These are phyloP conservation scores for Pteropus rufus DNA, from an alignment of 2,797 vertebrate species.

Conservation along the genomic window DNA sequence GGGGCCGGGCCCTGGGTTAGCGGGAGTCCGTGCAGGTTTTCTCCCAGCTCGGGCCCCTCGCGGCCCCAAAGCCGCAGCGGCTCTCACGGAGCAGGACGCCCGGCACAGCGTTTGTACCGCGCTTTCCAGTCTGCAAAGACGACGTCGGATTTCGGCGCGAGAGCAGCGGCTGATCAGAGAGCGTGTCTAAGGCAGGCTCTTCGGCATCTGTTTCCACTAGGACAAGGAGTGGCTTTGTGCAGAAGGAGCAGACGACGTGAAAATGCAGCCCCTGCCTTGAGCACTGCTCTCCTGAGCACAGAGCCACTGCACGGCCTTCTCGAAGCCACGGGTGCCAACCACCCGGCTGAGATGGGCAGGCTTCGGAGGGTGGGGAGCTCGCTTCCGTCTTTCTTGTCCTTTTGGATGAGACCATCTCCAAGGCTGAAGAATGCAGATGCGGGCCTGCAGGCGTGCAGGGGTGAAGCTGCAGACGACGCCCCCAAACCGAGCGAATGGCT, in stretches of 20 bases:
- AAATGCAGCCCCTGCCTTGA: neutral
- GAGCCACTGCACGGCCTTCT: neutral
- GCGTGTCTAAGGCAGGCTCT: slow-evolving; percentile 28
- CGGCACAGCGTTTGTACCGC: neutral
- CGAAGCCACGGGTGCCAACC: fast-evolving
- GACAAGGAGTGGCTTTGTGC: neutral
- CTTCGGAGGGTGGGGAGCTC: neutral
- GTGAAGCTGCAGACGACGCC: neutral
- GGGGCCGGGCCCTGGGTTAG: slow-evolving; percentile 28
- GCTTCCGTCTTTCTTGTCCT: neutral
- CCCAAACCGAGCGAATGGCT: fast-evolving
- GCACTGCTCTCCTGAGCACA: neutral
- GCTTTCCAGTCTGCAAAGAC: slow-evolving; percentile 50
- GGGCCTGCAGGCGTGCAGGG: neutral
- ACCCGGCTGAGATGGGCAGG: neutral
- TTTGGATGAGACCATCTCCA: neutral
- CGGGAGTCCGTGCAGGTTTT: slow-evolving; percentile 35
- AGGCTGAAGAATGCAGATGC: neutral
- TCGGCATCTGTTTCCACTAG: neutral
- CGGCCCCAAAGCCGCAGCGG: neutral
- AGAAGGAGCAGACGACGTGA: neutral
- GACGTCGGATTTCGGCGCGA: neutral
- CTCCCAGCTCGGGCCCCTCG: too few relatives aligned
- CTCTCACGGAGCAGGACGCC: neutral
- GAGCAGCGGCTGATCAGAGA: slow-evolving; percentile 39